Conservation (phyloP, 1,140 invertebrate genomes). For the Heliconius hewitsoni region DNA sequence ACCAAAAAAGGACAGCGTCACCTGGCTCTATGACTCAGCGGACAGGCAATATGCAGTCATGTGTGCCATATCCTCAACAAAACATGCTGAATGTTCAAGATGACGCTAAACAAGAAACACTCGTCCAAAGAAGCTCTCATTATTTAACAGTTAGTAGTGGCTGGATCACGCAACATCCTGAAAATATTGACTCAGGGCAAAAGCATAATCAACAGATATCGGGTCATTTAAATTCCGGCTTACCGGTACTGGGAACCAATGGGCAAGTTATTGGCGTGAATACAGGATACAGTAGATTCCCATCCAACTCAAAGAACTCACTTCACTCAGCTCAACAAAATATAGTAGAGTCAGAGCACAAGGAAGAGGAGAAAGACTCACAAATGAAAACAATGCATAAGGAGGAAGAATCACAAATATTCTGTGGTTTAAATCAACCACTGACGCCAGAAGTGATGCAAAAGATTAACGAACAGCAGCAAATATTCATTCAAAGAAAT, state of each 20-base stretch:
- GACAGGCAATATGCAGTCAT: conserved; percentile 46
- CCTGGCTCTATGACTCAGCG: conserved; percentile 54
- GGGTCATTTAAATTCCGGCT: conserved; percentile 52
- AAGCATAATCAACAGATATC: conserved; percentile 47
- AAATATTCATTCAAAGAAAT: conserved; percentile 82
- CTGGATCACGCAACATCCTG: conserved; percentile 72
- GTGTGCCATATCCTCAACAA: conserved; percentile 54
- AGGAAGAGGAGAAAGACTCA: conserved; percentile 65
- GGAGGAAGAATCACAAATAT: conserved; percentile 72
- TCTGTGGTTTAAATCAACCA: conserved; percentile 73
- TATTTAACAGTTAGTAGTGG: conserved; percentile 76
- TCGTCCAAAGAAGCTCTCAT: conserved; percentile 69
- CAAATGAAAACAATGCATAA: conserved; percentile 48
- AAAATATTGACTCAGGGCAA: conserved; percentile 53
- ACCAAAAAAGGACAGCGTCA: conserved; percentile 56
- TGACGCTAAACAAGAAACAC: conserved; percentile 65
- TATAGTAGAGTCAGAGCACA: conserved; percentile 52
- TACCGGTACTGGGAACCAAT: conserved; percentile 80
- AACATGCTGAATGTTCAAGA: conserved; percentile 57
- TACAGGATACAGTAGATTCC: conserved; percentile 66
- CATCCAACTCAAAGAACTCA: conserved; percentile 55
- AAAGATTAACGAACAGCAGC: conserved; percentile 83
- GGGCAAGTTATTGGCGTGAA: conserved; percentile 83
- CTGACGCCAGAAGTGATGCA: conserved; percentile 82
- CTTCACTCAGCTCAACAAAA: conserved; percentile 47